Evolutionary conservation across 2,888 invertebrate species (phyloP).

Genomic region (Polydesmus complanatus): DNA sequence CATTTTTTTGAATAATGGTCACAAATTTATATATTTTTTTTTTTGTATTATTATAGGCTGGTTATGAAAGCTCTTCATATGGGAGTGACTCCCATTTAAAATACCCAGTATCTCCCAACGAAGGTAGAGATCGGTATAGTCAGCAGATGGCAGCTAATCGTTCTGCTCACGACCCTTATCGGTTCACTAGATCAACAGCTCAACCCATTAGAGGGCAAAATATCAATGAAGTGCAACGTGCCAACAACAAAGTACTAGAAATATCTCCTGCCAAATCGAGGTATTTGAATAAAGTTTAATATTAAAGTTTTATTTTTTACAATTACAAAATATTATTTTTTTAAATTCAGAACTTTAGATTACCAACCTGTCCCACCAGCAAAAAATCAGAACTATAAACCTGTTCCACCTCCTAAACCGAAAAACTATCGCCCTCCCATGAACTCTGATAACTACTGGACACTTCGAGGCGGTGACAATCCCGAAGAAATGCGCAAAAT

Average conservation of each 20-base stretch:
- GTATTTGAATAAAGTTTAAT: neutral
- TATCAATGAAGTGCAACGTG: slow-evolving; percentile 10
- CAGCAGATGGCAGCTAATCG: slow-evolving; percentile 15
- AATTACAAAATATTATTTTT: too few species aligned
- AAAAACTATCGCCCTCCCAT: slow-evolving; percentile 71
- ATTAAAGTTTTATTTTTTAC: neutral
- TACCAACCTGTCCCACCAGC: slow-evolving; percentile 29
- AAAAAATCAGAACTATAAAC: slow-evolving; percentile 49
- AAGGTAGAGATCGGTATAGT: slow-evolving; percentile 31
- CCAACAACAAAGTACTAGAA: slow-evolving; percentile 7
- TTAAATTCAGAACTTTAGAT: slow-evolving; percentile 25
- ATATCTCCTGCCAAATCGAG: slow-evolving; percentile 14
- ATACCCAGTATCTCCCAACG: slow-evolving; percentile 6
- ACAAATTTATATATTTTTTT: neutral
- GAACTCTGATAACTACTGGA: slow-evolving; percentile 17
- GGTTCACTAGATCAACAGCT: slow-evolving; percentile 51
- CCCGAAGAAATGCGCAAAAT: slow-evolving; percentile 14
- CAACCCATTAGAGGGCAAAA: slow-evolving; percentile 37
- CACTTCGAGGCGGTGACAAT: slow-evolving; percentile 14
- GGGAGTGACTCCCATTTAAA: slow-evolving; percentile 34
- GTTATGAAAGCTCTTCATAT: slow-evolving; percentile 64
- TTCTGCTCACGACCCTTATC: slow-evolving; percentile 42
- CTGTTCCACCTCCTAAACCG: slow-evolving; percentile 82
- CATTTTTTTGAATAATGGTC: neutral
- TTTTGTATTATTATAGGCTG: slow-evolving; percentile 40